phyloP scores from a whole-genome alignment of 2,113 vertebrate species.

The Ranitomeya variabilis region DNA sequence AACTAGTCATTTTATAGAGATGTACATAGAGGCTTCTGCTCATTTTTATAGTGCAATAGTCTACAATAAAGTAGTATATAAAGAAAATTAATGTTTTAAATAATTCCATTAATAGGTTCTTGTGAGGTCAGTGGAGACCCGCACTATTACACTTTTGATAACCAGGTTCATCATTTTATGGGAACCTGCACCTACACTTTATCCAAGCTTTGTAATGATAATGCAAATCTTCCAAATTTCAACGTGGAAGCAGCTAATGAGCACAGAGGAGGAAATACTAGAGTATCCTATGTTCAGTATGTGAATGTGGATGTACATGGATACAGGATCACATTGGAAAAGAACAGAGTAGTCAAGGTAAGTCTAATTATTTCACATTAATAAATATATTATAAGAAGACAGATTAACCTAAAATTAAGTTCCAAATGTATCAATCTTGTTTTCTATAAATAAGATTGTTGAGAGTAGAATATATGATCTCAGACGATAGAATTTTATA shows the following conservation, averaged over 20 bases:
- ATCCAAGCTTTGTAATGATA: conserved; percentile 56
- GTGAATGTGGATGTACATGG: conserved; percentile 61
- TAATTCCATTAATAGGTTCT: conserved; percentile 28
- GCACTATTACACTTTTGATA: conserved; percentile 64
- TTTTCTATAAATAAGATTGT: neutral
- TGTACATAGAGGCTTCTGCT: no score
- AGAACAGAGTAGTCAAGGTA: conserved; percentile 64
- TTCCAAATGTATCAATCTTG: neutral
- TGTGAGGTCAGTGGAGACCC: conserved; percentile 58
- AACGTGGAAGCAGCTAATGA: conserved; percentile 64
- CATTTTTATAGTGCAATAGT: neutral
- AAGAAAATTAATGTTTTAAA: neutral
- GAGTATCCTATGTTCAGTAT: conserved; percentile 57
- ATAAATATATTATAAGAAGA: neutral
- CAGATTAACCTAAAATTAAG: neutral
- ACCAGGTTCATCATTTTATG: conserved; percentile 62
- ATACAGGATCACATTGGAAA: conserved; percentile 66
- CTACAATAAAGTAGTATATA: neutral
- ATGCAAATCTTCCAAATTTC: conserved; percentile 61
- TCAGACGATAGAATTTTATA: neutral
- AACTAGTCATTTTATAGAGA: no score
- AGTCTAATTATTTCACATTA: neutral
- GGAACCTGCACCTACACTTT: conserved; percentile 63
- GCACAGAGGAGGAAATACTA: conserved; percentile 56
- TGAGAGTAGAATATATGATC: neutral